A percentile compares a stretch with the other conserved stretches of the same genome.
Conservation (phyloP, 2,888 invertebrate species). For the Rhagophthalmus giganteus region DNA sequence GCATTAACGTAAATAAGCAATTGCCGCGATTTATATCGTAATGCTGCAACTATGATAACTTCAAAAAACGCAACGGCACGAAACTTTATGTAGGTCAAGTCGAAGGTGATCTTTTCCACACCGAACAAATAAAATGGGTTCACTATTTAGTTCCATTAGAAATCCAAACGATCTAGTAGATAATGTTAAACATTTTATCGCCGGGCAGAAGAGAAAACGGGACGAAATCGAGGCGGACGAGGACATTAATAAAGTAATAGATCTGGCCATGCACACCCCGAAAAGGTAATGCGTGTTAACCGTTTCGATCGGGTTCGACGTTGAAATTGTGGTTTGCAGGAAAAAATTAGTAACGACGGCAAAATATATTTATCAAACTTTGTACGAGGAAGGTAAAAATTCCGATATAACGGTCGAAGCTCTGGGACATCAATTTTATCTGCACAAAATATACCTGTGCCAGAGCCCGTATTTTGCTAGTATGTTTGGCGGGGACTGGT, state of each 20-base stretch:
- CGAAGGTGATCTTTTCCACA: too few relatives aligned
- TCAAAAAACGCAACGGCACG: too few relatives aligned
- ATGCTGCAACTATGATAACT: too few relatives aligned
- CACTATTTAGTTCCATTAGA: slow-evolving; percentile 48
- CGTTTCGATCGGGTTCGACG: too few relatives aligned
- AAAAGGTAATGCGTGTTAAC: slow-evolving; percentile 61
- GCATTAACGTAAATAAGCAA: too few relatives aligned
- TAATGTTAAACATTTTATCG: slow-evolving; percentile 55
- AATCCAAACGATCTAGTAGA: slow-evolving; percentile 52
- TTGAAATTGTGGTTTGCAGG: too few relatives aligned
- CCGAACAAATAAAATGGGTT: slow-evolving; percentile 56
- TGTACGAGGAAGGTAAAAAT: slow-evolving; percentile 74
- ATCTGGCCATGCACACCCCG: slow-evolving; percentile 63
- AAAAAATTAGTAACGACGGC: slow-evolving; percentile 72
- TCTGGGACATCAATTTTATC: slow-evolving; percentile 69
- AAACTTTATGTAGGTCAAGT: too few relatives aligned
- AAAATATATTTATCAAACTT: slow-evolving; percentile 76
- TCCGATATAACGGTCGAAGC: slow-evolving; percentile 75
- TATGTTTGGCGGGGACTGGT: slow-evolving; percentile 81
- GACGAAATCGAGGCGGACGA: slow-evolving; percentile 58
- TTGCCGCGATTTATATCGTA: too few relatives aligned
- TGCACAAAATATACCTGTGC: slow-evolving; percentile 78
- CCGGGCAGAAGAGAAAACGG: slow-evolving; percentile 61
- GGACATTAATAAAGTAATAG: slow-evolving; percentile 58
- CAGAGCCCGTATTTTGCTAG: slow-evolving; percentile 80